phyloP scores from a whole-genome alignment of 2,113 vertebrate species.

The Sorex araneus region DNA sequence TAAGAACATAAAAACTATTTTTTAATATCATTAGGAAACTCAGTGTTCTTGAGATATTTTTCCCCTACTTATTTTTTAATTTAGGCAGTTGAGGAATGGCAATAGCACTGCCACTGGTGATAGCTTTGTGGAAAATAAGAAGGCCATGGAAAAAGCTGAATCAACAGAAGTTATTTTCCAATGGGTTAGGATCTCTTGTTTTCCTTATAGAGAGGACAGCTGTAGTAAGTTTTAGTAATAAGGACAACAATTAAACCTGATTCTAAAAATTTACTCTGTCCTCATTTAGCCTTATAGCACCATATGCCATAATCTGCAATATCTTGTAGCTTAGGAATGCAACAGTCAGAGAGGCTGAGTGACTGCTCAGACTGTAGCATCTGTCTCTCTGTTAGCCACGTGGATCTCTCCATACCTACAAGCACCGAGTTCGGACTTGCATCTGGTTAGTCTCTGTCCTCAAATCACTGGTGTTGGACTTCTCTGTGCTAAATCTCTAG shows the following conservation, averaged over 20 bases:
- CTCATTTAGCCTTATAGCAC: background rate
- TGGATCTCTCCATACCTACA: background rate
- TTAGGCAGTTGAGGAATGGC: background rate
- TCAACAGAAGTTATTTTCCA: background rate
- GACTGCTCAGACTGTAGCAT: background rate
- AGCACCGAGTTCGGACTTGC: background rate
- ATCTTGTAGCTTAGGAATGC: background rate
- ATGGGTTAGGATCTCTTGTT: background rate
- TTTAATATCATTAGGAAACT: background rate
- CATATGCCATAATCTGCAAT: background rate
- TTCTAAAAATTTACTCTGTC: background rate
- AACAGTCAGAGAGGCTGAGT: background rate
- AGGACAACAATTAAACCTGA: background rate
- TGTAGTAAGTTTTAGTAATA: background rate
- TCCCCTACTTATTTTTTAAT: conserved; percentile 25
- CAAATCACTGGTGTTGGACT: background rate
- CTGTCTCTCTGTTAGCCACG: background rate
- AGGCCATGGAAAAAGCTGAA: background rate
- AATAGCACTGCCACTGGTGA: background rate
- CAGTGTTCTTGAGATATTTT: background rate
- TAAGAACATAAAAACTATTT: conserved; percentile 35
- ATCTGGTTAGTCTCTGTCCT: too few relatives aligned
- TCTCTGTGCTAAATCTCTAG: background rate
- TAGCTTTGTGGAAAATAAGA: background rate
- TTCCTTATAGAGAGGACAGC: background rate